These are phyloP conservation scores for Holothuria glaberrima DNA, from an alignment of 35 echinoderm and acorn worm species.

Conservation along the genomic window DNA sequence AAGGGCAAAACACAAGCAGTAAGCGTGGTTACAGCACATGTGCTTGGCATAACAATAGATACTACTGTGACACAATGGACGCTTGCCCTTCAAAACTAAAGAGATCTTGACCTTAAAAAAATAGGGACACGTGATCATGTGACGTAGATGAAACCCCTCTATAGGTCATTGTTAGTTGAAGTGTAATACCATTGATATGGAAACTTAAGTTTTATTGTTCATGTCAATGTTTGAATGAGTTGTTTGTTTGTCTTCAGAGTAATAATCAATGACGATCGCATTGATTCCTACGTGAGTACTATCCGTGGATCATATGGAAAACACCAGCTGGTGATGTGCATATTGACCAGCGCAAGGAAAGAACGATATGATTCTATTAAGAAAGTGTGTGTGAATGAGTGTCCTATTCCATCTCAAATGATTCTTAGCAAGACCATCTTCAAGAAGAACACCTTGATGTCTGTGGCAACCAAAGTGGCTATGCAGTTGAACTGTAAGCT, in stretches of 20 bases:
- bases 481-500: conserved; percentile 99
- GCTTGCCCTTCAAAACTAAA: too few relatives aligned
- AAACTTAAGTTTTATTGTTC: too few relatives aligned
- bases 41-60: too few relatives aligned
- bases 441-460: conserved; percentile 93
- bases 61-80: too few relatives aligned
- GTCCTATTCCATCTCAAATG: conserved; percentile 82
- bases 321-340: conserved; percentile 81
- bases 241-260: background rate
- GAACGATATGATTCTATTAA: conserved; percentile 97
- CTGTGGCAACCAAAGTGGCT: conserved; percentile 91
- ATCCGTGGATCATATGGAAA: conserved; percentile 46
- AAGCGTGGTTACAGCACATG: too few relatives aligned
- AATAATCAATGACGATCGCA: conserved; percentile 57
- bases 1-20: too few relatives aligned
- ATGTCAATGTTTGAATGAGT: background rate
- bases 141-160: too few relatives aligned
- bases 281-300: conserved; percentile 65
- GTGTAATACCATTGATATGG: background rate
- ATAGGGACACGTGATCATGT: too few relatives aligned
- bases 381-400: conserved; percentile 75
- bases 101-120: too few relatives aligned
- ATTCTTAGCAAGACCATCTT: conserved; percentile 70
- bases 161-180: too few relatives aligned
- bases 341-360: conserved; percentile 84